Evolutionary conservation across 2,888 invertebrate genomes (phyloP).

Genomic region (Polydrusus tereticollis): DNA sequence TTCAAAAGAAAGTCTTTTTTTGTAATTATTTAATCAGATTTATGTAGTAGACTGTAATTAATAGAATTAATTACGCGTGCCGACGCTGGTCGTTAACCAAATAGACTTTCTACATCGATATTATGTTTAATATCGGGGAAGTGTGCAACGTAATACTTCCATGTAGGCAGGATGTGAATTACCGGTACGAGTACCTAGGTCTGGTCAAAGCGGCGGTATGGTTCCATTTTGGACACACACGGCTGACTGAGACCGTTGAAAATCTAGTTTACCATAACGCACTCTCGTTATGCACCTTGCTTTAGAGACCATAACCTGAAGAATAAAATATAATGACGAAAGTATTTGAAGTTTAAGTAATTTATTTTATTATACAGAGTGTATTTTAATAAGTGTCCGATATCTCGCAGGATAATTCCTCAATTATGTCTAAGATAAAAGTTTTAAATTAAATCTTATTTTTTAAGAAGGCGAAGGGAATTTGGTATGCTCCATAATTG

Average conservation of each 20-base stretch:
- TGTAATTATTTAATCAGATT: not conserved
- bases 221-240: conserved; percentile 32
- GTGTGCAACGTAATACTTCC: conserved; percentile 39
- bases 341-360: not conserved
- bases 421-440: too few species aligned
- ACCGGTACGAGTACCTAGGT: conserved; percentile 36
- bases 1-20: too few species aligned
- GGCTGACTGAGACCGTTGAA: conserved; percentile 41
- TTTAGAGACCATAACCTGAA: not conserved
- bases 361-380: too few species aligned
- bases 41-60: not conserved
- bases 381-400: too few species aligned
- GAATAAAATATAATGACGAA: not conserved
- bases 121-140: conserved; percentile 28
- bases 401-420: too few species aligned
- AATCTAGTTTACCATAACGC: conserved; percentile 41
- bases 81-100: conserved; percentile 10
- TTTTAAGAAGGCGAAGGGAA: too few species aligned
- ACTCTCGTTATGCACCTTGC: conserved; percentile 1
- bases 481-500: too few species aligned
- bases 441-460: too few species aligned
- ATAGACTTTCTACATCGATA: conserved; percentile 14
- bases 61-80: not conserved
- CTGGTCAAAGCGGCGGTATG: conserved; percentile 6
- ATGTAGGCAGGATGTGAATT: conserved; percentile 43